Percentiles rank a stretch among this genome's conserved stretches.
phyloP scores from a whole-genome alignment of 2,797 vertebrate genomes.

The Taenioides sp. region DNA sequence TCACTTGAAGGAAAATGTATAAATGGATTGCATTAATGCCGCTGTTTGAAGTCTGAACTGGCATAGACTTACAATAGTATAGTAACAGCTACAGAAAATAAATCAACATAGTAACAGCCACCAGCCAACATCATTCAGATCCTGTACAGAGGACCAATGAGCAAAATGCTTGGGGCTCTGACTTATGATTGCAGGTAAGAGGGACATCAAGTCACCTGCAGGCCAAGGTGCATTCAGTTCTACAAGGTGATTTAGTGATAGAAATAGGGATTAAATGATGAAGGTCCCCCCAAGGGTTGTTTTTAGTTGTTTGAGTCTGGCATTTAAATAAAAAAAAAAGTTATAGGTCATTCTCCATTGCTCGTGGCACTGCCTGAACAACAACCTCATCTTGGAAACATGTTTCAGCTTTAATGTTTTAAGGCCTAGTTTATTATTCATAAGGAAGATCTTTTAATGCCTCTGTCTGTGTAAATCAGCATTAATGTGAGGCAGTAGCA shows the following conservation, averaged over 20 bases:
- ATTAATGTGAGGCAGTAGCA: not conserved
- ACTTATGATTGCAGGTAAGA: conserved; percentile 8
- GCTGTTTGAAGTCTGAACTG: conserved; percentile 64
- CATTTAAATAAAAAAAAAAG: conserved; percentile 26
- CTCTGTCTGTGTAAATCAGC: conserved; percentile 16
- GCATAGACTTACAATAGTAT: conserved; percentile 70
- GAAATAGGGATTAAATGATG: conserved; percentile 38
- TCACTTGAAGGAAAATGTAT: conserved; percentile 54
- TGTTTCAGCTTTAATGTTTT: conserved; percentile 32
- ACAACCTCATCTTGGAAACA: conserved; percentile 28
- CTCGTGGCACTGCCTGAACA: conserved; percentile 39
- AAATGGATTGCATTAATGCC: conserved; percentile 53
- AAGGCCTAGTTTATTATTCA: conserved; percentile 39
- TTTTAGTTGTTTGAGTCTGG: conserved; percentile 31
- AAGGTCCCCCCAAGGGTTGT: conserved; percentile 13
- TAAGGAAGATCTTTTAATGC: conserved; percentile 24
- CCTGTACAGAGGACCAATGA: conserved; percentile 38
- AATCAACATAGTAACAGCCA: conserved; percentile 56
- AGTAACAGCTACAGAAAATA: conserved; percentile 48
- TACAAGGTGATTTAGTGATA: conserved; percentile 51
- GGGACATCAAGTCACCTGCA: conserved; percentile 30
- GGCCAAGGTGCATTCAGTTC: conserved; percentile 35
- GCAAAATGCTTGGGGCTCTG: conserved; percentile 25
- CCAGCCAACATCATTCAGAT: conserved; percentile 59
- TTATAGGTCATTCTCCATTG: conserved; percentile 38